Base-by-base conservation (phyloP, 35 echinoderm and acorn worm species). In the Apostichopus parvimensis region DNA sequence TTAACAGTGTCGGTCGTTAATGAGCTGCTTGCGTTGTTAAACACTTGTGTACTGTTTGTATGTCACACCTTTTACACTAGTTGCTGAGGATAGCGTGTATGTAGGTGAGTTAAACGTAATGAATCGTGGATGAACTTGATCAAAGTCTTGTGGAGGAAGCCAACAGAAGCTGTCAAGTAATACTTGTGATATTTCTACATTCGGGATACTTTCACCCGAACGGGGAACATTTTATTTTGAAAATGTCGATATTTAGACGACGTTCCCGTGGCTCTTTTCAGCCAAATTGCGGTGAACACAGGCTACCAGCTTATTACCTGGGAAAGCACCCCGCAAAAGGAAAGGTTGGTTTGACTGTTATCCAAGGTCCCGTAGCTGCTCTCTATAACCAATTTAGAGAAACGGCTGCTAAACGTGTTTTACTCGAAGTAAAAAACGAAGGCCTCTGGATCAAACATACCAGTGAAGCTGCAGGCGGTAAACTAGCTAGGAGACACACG, bases 261-360 rank as follows among this genome's bases (percentile, higher is more conserved):
- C 7, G 77, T 56, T 79, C 72, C 13, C 77, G 72, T n/a, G 89
- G 89, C 26, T 57, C 28, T 14, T 91, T 91, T 15, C 70, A 91
- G 22, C 89, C 89, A 5, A 79, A 79, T 20, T 91, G 89, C 53
- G 28, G 24, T 66, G 89, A 91, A 13, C 71, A 59, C 1, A 24
- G 71, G 8, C 6, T 91, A 4, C 59, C 89, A 9, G 92, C 81
- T 3, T 71, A 93, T 21, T 93, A 87, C n/a, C 72, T 93, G 6
- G 92, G 92, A 5, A 93, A 87, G 68, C 55, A 62, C 9, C 92
- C 92, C 1, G 92, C 92, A 1, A 93, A 86, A 52, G 92, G 92
- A 8, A 93, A 87, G 45, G 81, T 87, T 10, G 92, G 92, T 15
- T 28, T 93, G 9, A 79, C 57, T 17, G 77, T 79, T 57, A 61